Percentiles rank a stretch among this genome's conserved stretches.
phyloP scores from a whole-genome alignment of 2,113 vertebrate genomes.

The Callaeas wilsoni region DNA sequence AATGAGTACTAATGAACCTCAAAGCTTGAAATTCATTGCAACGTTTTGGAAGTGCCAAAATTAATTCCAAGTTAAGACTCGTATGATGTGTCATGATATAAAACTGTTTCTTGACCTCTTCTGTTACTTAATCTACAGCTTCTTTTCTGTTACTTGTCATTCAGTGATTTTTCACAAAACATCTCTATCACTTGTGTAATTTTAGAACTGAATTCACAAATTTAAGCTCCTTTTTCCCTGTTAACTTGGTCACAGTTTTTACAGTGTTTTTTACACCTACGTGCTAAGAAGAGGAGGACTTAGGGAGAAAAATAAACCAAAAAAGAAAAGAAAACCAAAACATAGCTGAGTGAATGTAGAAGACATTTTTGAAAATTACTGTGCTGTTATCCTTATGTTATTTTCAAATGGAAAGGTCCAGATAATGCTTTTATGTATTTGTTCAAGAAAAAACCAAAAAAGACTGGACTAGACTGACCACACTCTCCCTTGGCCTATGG shows the following conservation, averaged over 20 bases:
- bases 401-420: not conserved
- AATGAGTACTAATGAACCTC: not conserved
- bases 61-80: not conserved
- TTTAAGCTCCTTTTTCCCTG: not conserved
- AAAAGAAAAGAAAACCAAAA: not conserved
- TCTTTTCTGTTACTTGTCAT: not conserved
- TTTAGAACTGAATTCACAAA: slow-evolving; percentile 17
- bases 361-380: not conserved
- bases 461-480: not conserved
- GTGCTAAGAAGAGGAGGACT: not conserved
- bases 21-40: not conserved
- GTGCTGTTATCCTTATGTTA: not conserved
- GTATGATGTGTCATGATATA: not conserved
- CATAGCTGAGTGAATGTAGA: not conserved
- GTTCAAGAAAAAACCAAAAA: not conserved
- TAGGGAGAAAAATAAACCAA: not conserved
- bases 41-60: not conserved
- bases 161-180: not conserved
- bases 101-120: not conserved
- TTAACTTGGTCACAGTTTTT: not conserved
- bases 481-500: not conserved
- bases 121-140: not conserved
- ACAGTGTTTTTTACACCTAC: not conserved
- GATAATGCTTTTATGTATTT: not conserved
- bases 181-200: not conserved